A percentile compares a stretch with the other conserved stretches of the same genome.
Conservation (phyloP, 2,888 invertebrate genomes). For the Girardia tigrina region DNA sequence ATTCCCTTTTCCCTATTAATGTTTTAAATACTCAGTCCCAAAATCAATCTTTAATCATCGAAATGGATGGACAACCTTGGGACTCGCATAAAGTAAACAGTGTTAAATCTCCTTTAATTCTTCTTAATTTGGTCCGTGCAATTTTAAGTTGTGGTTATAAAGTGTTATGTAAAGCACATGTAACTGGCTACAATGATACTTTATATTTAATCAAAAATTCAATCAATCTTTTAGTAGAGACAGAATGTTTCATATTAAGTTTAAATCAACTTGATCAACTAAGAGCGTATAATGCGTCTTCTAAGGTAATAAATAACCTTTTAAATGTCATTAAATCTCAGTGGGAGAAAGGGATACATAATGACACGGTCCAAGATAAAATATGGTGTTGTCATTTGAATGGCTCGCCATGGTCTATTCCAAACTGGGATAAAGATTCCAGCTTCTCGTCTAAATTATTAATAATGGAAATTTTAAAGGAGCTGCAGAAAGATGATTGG, state of each 20-base stretch:
- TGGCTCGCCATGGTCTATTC: slow-evolving; percentile 35
- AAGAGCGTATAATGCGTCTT: slow-evolving; percentile 33
- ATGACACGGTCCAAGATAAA: slow-evolving; percentile 28
- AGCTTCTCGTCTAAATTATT: slow-evolving; percentile 30
- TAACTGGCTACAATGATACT: slow-evolving; percentile 35
- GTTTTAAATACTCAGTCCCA: not conserved
- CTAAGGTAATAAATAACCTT: slow-evolving; percentile 27
- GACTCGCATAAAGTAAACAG: slow-evolving; percentile 34
- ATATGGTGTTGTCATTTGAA: slow-evolving; percentile 30
- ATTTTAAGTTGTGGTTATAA: slow-evolving; percentile 31
- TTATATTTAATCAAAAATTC: slow-evolving; percentile 30
- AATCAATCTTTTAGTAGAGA: not conserved
- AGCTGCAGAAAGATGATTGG: slow-evolving; percentile 32
- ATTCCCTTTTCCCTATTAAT: not conserved
- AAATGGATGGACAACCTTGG: slow-evolving; percentile 36
- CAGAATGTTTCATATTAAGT: slow-evolving; percentile 25
- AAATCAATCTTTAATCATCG: slow-evolving; percentile 14
- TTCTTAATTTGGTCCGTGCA: slow-evolving; percentile 27
- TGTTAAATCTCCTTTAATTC: slow-evolving; percentile 34
- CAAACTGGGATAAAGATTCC: slow-evolving; percentile 37
- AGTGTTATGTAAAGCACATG: slow-evolving; percentile 26
- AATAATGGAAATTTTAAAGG: slow-evolving; percentile 21
- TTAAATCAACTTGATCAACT: slow-evolving; percentile 36
- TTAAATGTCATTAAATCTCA: not conserved
- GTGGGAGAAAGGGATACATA: slow-evolving; percentile 36